A percentile compares a stretch with the other conserved stretches of the same genome.
These are phyloP conservation scores for Helicoverpa assulta DNA, from an alignment of 2,888 invertebrate species.

Conservation along the genomic window DNA sequence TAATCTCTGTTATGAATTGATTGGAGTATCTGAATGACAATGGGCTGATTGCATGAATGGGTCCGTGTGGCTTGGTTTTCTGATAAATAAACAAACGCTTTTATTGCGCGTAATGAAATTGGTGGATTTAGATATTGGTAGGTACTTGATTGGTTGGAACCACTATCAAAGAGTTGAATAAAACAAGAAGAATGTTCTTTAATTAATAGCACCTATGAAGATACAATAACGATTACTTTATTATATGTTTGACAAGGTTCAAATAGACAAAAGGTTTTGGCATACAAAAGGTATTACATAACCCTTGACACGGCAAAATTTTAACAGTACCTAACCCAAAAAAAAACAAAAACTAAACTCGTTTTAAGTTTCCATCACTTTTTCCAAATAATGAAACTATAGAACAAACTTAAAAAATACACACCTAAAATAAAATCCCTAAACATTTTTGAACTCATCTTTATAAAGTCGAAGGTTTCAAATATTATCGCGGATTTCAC, in stretches of 20 bases:
- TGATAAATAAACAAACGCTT: constrained; percentile 30
- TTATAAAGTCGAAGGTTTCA: constrained; percentile 30
- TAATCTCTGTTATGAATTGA: constrained; percentile 63
- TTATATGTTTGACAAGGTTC: neutral
- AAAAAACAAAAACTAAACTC: neutral
- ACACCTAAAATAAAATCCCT: constrained; percentile 12
- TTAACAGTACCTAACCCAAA: neutral
- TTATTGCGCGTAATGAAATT: constrained; percentile 40
- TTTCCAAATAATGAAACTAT: neutral
- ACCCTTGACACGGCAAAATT: too few relatives aligned
- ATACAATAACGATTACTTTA: too few relatives aligned
- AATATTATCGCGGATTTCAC: constrained; percentile 41
- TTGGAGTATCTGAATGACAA: constrained; percentile 57
- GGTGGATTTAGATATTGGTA: constrained; percentile 28
- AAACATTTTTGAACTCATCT: constrained; percentile 43
- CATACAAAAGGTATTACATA: too few relatives aligned
- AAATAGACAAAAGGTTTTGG: too few relatives aligned
- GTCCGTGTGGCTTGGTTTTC: constrained; percentile 12
- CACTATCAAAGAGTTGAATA: too few relatives aligned
- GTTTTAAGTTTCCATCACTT: neutral
- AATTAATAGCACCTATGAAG: too few relatives aligned
- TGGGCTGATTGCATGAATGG: constrained; percentile 47
- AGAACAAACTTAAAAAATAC: neutral
- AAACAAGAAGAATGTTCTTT: too few relatives aligned
- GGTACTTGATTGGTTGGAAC: constrained; percentile 1